Base-by-base conservation (phyloP, 1,140 invertebrate genomes). In the Bombus difficillimus region DNA sequence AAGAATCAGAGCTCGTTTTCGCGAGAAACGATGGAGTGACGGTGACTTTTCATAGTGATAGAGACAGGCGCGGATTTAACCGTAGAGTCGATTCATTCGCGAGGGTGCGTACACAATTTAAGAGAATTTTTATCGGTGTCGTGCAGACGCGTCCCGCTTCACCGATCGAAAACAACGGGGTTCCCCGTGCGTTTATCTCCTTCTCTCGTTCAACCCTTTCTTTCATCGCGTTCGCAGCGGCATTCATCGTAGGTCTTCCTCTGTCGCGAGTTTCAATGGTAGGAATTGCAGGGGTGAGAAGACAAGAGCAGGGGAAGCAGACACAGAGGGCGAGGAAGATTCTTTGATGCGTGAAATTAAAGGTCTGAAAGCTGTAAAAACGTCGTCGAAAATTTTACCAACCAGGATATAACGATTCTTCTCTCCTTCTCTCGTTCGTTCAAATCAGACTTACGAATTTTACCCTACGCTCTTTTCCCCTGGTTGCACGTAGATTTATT, bases 291-390 rank as follows among this genome's bases (percentile, higher is more conserved):
- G 68, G 66, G 57, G 59, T 22, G 76, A 64, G 32, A 34, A 53
- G 77, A 47, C 74, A 57, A 9, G 25, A 6, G 59, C 18, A 59
- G 62, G 22, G 15, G 53, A 28, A 59, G 13, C 34, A 32, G 69
- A 83, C 72, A 47, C 32, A 39, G n/a, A 41, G 57, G 62, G 39
- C 59, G 57, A n/a, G 22, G 83, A 41, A 41, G 34, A 78, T 76
- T 74, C 87, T 86, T 80, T 83, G 75, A 88, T 64, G 76, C 43
- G 66, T 69, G 76, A 88, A 79, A 89, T 88, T 88, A 88, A 89
- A 89, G 73, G 57, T 62, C 39, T 57, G 62, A 59, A 78, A 69
- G 41, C 72, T 76, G 53, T 75, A 62, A 87, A 85, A 87, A 74
- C 83, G 53, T 39, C 69, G 47, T 47, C 28, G 53, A 32, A 83